phyloP scores from a whole-genome alignment of 1,140 invertebrate species.

The Meloidogyne hapla region DNA sequence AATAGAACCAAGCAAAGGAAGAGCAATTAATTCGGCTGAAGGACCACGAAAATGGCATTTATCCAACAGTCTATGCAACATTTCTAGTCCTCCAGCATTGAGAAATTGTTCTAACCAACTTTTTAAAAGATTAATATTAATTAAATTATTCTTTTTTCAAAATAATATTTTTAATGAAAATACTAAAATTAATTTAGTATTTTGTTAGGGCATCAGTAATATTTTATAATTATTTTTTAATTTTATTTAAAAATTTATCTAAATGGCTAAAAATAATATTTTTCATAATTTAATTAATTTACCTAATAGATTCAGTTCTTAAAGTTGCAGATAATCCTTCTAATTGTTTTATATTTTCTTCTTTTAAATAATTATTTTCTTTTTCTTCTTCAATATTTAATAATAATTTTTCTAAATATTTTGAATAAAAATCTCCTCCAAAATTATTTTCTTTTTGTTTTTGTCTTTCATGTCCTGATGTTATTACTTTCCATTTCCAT shows the following conservation, averaged over 20 bases:
- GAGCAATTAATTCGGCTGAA: constrained; percentile 39
- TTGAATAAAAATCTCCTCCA: background rate
- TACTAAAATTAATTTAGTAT: too few species aligned
- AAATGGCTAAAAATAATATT: too few species aligned
- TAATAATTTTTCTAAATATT: background rate
- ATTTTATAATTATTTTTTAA: too few species aligned
- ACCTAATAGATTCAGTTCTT: constrained; percentile 52
- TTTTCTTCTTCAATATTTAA: background rate
- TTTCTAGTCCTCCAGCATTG: constrained; percentile 36
- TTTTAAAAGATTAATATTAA: constrained; percentile 10
- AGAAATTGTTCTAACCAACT: constrained; percentile 51
- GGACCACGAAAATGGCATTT: constrained; percentile 13
- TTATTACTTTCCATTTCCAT: constrained; percentile 51
- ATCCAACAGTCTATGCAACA: constrained; percentile 40
- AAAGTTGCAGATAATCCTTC: constrained; percentile 51
- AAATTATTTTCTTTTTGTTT: background rate
- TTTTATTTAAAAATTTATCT: too few species aligned
- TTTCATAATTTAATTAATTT: background rate
- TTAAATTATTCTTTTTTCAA: background rate
- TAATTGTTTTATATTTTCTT: constrained; percentile 37
- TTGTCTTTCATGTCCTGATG: constrained; percentile 26
- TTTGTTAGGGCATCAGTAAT: too few species aligned
- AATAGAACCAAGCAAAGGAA: constrained; percentile 48
- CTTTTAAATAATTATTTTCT: background rate
- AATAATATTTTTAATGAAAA: background rate